These are phyloP conservation scores for Emydura subglobosa DNA, from an alignment of 2,113 vertebrate species.

Conservation along the genomic window DNA sequence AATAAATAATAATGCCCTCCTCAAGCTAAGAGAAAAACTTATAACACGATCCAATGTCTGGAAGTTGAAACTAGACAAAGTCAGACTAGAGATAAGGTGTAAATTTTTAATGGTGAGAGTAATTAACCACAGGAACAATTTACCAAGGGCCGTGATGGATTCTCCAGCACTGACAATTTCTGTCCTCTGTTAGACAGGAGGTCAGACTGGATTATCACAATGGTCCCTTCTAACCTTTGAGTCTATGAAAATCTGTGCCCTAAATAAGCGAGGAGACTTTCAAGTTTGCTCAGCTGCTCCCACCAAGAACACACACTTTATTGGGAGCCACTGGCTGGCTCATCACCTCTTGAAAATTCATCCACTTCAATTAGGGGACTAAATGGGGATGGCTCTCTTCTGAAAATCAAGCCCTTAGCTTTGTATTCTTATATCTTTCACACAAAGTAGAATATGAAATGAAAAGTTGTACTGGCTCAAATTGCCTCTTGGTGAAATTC, in stretches of 20 bases:
- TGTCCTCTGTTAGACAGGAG: neutral
- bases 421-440: neutral
- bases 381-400: neutral
- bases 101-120: neutral
- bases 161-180: neutral
- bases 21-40: neutral
- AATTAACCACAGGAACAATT: neutral
- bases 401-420: rapidly evolving
- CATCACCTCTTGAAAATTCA: neutral
- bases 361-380: rapidly evolving
- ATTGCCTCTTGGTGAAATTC: neutral
- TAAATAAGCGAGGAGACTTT: neutral
- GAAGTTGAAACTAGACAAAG: neutral
- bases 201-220: neutral
- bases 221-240: neutral
- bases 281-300: neutral
- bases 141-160: neutral
- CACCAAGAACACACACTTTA: neutral
- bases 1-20: neutral
- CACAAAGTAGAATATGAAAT: neutral
- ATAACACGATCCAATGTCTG: neutral
- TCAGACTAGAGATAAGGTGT: neutral
- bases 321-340: neutral
- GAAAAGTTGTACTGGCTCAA: neutral
- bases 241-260: neutral